phyloP scores from a whole-genome alignment of 2,797 vertebrate species.

The Rhincodon typus region DNA sequence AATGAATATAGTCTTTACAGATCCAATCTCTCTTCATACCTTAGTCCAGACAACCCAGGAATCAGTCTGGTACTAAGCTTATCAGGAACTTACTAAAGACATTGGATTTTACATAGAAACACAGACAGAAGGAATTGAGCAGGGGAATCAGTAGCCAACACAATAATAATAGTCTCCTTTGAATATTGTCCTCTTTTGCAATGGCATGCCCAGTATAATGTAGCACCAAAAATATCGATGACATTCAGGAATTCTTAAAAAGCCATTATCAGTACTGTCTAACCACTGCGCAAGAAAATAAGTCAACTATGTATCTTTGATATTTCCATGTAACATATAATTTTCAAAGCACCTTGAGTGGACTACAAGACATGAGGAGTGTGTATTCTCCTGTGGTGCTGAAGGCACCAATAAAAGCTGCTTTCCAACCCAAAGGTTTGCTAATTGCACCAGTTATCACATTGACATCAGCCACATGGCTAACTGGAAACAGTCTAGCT shows the following conservation, averaged over 20 bases:
- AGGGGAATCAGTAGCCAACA: no score
- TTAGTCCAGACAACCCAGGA: no score
- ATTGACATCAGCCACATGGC: background rate
- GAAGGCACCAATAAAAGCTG: no score
- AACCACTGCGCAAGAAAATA: background rate
- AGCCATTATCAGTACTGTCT: background rate
- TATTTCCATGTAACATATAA: background rate
- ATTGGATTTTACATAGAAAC: no score
- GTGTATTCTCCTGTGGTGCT: background rate
- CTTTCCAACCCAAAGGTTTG: background rate
- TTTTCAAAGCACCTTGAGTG: background rate
- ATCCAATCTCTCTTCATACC: no score
- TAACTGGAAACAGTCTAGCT: background rate
- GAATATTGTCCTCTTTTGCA: no score
- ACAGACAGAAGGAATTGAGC: no score
- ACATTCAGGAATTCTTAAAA: background rate
- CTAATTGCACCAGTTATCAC: conserved; percentile 15
- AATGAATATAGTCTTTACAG: no score
- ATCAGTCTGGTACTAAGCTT: no score
- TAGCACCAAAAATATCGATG: background rate
- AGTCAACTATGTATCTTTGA: background rate
- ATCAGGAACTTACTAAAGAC: no score
- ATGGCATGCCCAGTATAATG: background rate
- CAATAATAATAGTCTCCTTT: no score
- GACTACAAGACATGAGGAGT: background rate